Evolutionary conservation across 2,888 invertebrate species (phyloP), one percentile per base, ranked within the genome.

Genomic region (Octodonta nipae): DNA sequence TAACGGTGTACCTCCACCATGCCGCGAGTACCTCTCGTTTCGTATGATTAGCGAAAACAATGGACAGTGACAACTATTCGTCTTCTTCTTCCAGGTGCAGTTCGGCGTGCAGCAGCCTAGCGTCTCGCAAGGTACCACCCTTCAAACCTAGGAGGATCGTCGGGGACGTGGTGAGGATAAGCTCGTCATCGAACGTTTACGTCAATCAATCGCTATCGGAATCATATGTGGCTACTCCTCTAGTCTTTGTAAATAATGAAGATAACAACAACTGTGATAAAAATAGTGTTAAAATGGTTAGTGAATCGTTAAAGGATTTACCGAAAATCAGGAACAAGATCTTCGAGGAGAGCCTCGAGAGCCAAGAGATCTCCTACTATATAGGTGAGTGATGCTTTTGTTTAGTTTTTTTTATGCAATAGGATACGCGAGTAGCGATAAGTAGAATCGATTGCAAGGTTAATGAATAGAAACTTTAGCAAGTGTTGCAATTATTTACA

Each of bases 131-230:
- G n/a, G n/a, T n/a, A n/a, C n/a, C n/a, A n/a, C n/a, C n/a, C n/a
- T 17, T 29, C 22, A 35, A 32, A 20, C 65, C 68, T 33, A 64
- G 72, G 46, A 61, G 68, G 52, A 67, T 70, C 52, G 67, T 70
- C 46, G 73, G 71, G 50, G 74, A 73, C 55, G 66, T 67, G 61
- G 73, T 74, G 38, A 69, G 61, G 45, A 64, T 74, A 46, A 64
- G 72, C 11, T 73, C 72, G 13, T 63, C 71, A 26, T 67, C 72
- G 33, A 66, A 56, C 45, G 65, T 73, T 33, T 71, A 70, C 52
- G 58, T 73, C 13, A 52, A 52, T 25, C 52, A 40, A n/a, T n/a
- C n/a, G n/a, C n/a, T n/a, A n/a, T n/a, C n/a, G n/a, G 45, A 46
- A 28, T 22, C 39, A 11, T 27, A 15, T n/a, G n/a, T n/a, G n/a